Evolutionary conservation across 1,140 invertebrate species (phyloP).

Genomic region (Diachasmimorpha longicaudata): DNA sequence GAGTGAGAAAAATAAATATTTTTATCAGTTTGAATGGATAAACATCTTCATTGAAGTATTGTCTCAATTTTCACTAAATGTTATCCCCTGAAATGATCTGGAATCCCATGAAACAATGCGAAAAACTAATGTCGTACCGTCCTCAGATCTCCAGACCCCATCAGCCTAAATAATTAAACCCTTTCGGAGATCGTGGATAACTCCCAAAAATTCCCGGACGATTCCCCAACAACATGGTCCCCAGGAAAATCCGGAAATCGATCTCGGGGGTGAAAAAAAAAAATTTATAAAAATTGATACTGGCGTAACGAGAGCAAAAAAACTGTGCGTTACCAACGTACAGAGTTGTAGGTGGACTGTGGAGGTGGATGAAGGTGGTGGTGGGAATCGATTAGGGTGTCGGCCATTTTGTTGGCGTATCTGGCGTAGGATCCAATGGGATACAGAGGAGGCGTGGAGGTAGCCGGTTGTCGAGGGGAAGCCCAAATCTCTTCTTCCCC

Average conservation of each 20-base stretch:
- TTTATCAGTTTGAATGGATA: no score
- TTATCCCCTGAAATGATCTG: no score
- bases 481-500: conserved; percentile 16
- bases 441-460: conserved; percentile 44
- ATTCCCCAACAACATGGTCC: not conserved
- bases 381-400: conserved; percentile 53
- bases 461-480: conserved; percentile 27
- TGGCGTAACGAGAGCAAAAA: not conserved
- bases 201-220: no score
- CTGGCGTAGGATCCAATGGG: conserved; percentile 38
- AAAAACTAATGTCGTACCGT: no score
- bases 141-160: not conserved
- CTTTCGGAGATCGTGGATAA: no score
- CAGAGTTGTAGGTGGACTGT: conserved; percentile 20
- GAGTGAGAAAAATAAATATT: not conserved
- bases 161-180: no score
- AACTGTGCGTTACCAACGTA: not conserved
- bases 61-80: no score
- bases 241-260: not conserved
- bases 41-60: no score
- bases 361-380: conserved; percentile 21
- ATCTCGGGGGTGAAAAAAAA: not conserved
- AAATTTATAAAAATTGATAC: not conserved
- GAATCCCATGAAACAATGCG: no score
- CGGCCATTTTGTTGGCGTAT: conserved; percentile 57